These are phyloP conservation scores for Acronicta alni DNA, from an alignment of 2,888 invertebrate species.

Conservation along the genomic window DNA sequence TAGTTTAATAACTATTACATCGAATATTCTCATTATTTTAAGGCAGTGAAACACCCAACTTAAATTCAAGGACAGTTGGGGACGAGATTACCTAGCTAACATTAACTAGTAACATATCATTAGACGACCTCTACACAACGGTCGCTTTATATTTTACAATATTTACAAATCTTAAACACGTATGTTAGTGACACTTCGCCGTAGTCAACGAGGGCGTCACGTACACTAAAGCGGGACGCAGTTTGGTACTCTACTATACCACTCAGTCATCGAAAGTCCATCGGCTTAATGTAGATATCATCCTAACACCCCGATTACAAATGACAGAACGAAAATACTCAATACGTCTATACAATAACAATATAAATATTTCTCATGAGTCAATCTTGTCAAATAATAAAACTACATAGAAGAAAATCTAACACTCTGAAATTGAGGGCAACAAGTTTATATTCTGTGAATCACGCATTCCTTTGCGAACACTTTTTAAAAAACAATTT, in stretches of 20 bases:
- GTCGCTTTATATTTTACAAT: slow-evolving; percentile 87
- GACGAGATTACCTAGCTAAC: slow-evolving; percentile 89
- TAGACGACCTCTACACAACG: slow-evolving; percentile 86
- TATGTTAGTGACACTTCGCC: slow-evolving; percentile 74
- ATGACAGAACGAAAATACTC: slow-evolving; percentile 81
- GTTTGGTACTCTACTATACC: slow-evolving; percentile 73
- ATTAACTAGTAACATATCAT: slow-evolving; percentile 87
- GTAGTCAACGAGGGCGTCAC: slow-evolving; percentile 71
- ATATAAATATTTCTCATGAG: slow-evolving; percentile 82
- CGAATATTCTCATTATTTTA: slow-evolving; percentile 82
- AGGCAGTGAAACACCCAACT: slow-evolving; percentile 90
- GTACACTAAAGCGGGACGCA: slow-evolving; percentile 81
- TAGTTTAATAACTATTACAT: slow-evolving; percentile 85
- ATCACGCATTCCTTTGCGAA: slow-evolving; percentile 70
- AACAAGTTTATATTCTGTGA: slow-evolving; percentile 76
- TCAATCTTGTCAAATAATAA: slow-evolving; percentile 83
- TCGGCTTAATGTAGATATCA: slow-evolving; percentile 81
- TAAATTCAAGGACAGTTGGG: slow-evolving; percentile 88
- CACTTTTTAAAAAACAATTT: slow-evolving; percentile 69
- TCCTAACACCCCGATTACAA: slow-evolving; percentile 83
- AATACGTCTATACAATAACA: slow-evolving; percentile 85
- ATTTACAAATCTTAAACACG: slow-evolving; percentile 87
- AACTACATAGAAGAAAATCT: slow-evolving; percentile 84
- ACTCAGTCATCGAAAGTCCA: slow-evolving; percentile 88
- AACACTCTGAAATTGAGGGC: slow-evolving; percentile 81